These are phyloP conservation scores for Todiramphus chloris DNA, from an alignment of 2,113 vertebrate species.

Conservation along the genomic window DNA sequence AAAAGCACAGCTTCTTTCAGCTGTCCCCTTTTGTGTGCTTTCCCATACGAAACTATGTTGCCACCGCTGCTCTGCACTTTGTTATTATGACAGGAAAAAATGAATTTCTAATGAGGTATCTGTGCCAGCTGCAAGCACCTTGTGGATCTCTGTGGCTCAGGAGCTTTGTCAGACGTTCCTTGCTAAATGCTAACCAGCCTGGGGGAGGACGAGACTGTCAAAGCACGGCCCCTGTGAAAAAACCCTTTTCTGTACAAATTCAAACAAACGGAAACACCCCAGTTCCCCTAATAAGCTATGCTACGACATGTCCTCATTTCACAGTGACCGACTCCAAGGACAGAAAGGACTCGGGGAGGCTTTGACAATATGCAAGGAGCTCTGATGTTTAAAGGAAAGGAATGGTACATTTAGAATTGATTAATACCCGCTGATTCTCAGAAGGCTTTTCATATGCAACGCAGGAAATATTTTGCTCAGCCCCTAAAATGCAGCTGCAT, in stretches of 20 bases:
- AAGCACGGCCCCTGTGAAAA: conserved; percentile 1
- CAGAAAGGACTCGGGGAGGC: not conserved
- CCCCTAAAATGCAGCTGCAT: conserved; percentile 46
- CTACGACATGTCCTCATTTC: conserved; percentile 48
- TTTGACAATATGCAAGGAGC: conserved; percentile 11
- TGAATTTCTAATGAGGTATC: conserved; percentile 84
- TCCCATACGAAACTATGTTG: conserved; percentile 78
- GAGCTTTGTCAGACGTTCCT: conserved; percentile 61
- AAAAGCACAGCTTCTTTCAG: conserved; percentile 83
- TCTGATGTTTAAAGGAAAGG: conserved; percentile 40
- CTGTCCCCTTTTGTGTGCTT: conserved; percentile 80
- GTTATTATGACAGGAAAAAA: conserved; percentile 85
- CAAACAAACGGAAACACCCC: conserved; percentile 15
- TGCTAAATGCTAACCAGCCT: conserved; percentile 45
- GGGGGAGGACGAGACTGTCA: conserved; percentile 11
- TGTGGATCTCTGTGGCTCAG: conserved; percentile 64
- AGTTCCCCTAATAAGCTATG: conserved; percentile 45
- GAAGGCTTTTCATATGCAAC: conserved; percentile 41
- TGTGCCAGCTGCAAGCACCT: conserved; percentile 80
- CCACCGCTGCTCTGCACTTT: conserved; percentile 74
- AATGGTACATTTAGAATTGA: conserved; percentile 49
- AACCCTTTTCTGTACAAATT: conserved; percentile 53
- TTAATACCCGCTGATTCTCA: conserved; percentile 54
- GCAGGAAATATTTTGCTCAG: conserved; percentile 13
- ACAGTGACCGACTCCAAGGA: conserved; percentile 1